Conservation (phyloP, 2,113 vertebrate species). For the Megaceryle torquata region DNA sequence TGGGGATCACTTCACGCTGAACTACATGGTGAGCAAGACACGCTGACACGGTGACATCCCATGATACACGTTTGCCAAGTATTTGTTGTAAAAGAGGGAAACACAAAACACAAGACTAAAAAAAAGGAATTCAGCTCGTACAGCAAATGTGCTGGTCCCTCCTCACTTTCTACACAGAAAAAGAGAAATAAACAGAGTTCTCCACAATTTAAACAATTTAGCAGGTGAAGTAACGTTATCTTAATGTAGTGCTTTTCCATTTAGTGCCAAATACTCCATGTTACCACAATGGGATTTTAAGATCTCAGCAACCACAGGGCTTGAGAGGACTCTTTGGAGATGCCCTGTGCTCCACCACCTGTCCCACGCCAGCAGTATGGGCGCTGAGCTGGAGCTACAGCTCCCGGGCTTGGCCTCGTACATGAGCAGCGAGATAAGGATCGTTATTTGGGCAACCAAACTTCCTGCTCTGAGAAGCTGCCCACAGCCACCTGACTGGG, state of each 20-base stretch:
- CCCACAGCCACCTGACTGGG: neutral
- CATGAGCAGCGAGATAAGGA: neutral
- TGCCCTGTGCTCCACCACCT: neutral
- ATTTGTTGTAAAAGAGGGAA: neutral
- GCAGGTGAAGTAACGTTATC: neutral
- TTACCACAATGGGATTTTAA: neutral
- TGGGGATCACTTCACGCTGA: neutral
- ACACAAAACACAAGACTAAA: neutral
- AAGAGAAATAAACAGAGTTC: neutral
- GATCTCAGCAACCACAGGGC: neutral
- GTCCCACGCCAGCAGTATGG: rapidly evolving
- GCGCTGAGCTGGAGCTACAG: rapidly evolving
- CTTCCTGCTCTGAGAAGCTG: neutral
- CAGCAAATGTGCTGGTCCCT: neutral
- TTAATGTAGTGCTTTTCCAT: neutral
- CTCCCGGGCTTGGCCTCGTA: neutral
- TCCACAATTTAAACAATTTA: neutral
- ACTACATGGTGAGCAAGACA: neutral
- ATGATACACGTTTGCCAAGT: neutral
- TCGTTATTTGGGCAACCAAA: neutral
- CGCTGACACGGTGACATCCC: neutral
- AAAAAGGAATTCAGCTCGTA: neutral
- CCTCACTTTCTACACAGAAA: neutral
- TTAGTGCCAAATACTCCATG: neutral
- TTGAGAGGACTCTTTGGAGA: neutral